phyloP scores from a whole-genome alignment of 2,888 invertebrate species.

The Drosophila meridionalis region DNA sequence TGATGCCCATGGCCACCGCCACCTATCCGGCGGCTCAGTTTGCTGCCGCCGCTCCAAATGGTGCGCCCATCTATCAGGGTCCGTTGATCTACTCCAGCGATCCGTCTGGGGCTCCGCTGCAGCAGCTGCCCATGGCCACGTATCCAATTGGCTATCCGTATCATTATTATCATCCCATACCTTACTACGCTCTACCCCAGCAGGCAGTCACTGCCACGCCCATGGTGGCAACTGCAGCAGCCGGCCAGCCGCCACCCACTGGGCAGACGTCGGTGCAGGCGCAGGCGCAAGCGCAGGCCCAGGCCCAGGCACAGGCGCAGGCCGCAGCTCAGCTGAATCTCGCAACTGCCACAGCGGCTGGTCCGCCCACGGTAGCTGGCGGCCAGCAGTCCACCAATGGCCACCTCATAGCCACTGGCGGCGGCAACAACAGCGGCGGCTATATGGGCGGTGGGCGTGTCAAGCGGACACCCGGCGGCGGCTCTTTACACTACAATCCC shows the following conservation, averaged over 20 bases:
- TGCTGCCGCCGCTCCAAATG: conserved; percentile 75
- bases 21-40: conserved; percentile 84
- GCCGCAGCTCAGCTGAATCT: conserved; percentile 71
- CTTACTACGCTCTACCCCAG: conserved; percentile 84
- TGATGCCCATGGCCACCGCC: conserved; percentile 83
- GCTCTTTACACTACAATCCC: conserved; percentile 72
- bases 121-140: conserved; percentile 84
- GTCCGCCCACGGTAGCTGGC: conserved; percentile 72
- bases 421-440: conserved; percentile 35
- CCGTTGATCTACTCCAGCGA: conserved; percentile 85
- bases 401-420: conserved; percentile 38
- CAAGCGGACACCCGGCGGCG: conserved; percentile 81
- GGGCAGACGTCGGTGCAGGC: conserved; percentile 35
- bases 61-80: conserved; percentile 83
- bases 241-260: conserved; percentile 49
- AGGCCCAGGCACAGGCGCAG: conserved; percentile 46
- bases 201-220: conserved; percentile 82
- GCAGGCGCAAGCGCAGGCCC: conserved; percentile 28
- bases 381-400: conserved; percentile 49
- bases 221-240: conserved; percentile 73
- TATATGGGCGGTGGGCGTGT: conserved; percentile 76
- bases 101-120: conserved; percentile 82
- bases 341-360: conserved; percentile 76
- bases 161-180: conserved; percentile 85
- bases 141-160: conserved; percentile 85